These are phyloP conservation scores for Craseonycteris thonglongyai DNA, from an alignment of 2,113 vertebrate genomes.

Conservation along the genomic window DNA sequence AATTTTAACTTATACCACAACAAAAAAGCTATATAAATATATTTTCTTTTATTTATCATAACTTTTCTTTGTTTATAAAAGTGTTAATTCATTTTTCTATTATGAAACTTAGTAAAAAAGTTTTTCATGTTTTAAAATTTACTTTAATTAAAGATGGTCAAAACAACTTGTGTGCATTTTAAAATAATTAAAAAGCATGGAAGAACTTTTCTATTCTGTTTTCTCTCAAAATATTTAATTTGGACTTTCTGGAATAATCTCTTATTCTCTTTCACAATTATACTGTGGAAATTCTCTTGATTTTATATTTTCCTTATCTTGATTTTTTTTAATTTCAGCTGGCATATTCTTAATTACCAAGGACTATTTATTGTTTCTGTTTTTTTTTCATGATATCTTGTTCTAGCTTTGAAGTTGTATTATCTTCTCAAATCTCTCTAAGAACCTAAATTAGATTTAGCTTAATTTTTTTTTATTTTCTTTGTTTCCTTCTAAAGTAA, in stretches of 20 bases:
- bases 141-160: not conserved
- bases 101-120: not conserved
- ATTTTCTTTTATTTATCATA: not conserved
- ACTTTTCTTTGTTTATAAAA: not conserved
- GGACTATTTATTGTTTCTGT: not conserved
- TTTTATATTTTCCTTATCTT: not conserved
- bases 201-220: not conserved
- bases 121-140: not conserved
- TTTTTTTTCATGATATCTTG: not conserved
- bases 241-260: not conserved
- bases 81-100: not conserved
- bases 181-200: not conserved
- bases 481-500: not conserved
- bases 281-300: not conserved
- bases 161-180: not conserved
- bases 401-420: not conserved
- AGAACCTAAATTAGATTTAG: not conserved
- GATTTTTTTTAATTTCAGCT: not conserved
- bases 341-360: not conserved
- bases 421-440: not conserved
- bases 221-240: not conserved
- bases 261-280: not conserved
- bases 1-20: not conserved
- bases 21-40: not conserved
- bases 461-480: not conserved